These are phyloP conservation scores for Spheniscus humboldti DNA, from an alignment of 2,797 vertebrate genomes.

Conservation along the genomic window DNA sequence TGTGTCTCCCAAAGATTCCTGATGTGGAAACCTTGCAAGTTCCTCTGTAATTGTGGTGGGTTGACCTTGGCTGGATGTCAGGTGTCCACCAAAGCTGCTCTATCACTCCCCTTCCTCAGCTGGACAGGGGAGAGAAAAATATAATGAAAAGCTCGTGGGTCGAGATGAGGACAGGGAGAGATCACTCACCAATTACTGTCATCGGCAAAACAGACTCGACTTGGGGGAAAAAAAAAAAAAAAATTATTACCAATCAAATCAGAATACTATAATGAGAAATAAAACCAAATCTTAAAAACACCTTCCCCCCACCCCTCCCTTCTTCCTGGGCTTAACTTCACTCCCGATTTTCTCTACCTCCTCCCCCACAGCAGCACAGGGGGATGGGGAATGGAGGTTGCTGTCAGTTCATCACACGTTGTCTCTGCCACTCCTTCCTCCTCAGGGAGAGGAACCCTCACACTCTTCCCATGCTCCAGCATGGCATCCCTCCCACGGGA, in stretches of 20 bases:
- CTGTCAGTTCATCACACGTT: no score
- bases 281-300: no score
- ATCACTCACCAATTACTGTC: neutral
- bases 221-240: neutral
- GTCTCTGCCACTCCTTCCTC: no score
- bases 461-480: no score
- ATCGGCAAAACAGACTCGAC: neutral
- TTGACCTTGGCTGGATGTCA: neutral
- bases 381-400: no score
- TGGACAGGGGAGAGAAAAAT: neutral
- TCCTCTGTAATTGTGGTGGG: neutral
- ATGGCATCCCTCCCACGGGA: no score
- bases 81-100: neutral
- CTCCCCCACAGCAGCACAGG: no score
- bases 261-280: neutral
- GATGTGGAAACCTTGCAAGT: neutral
- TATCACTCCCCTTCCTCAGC: neutral
- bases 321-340: no score
- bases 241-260: neutral
- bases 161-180: neutral
- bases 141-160: neutral
- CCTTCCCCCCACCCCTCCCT: no score
- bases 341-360: no score
- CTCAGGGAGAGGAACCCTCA: no score
- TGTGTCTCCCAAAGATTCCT: neutral